Evolutionary conservation across 2,888 invertebrate species (phyloP), one percentile per base, ranked within the genome.

Genomic region (Drosophila robusta): DNA sequence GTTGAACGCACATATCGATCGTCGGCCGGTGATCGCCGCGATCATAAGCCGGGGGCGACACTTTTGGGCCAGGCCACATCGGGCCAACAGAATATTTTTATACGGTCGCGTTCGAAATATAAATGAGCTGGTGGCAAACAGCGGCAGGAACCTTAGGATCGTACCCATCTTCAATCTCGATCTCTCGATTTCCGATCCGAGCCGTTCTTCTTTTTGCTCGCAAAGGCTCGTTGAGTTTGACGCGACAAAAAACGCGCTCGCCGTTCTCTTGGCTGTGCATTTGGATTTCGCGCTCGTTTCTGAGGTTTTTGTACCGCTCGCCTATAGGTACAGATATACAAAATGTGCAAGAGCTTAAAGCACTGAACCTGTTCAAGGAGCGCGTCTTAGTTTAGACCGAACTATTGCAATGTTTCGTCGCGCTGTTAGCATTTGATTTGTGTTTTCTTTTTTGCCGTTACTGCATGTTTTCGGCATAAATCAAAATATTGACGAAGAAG

Each of bases 71-170:
- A 85, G 67, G 63, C 73, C 75, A 65, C 69, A 68, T 66, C 65
- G 68, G 55, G 78, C 82, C 80, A 90, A 92, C 92, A 92, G 91
- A 92, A 92, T 92, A 92, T 92, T 92, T 92, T 91, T 92, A 90
- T 91, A 92, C 92, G 92, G 90, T 92, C 92, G 92, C 92, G 92
- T 87, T 91, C 90, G 88, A 92, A 92, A 92, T 92, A 92, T 92
- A 90, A 92, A 92, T 92, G 91, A 92, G n/a, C n/a, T n/a, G 92
- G 87, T 78, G 46, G 52, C 60, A 65, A 52, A 22, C 52, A 64
- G 38, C 49, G 63, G 24, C 38, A 44, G 41, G 29, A 61, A 45
- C 51, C 47, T 66, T 60, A 75, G 70, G 57, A 64, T 64, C 60
- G 75, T 55, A 64, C 42, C 63, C 57, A 78, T 82, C 64, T 71